Base-by-base conservation (phyloP, 2,888 invertebrate genomes). In the Neocrepidodera transversa region DNA sequence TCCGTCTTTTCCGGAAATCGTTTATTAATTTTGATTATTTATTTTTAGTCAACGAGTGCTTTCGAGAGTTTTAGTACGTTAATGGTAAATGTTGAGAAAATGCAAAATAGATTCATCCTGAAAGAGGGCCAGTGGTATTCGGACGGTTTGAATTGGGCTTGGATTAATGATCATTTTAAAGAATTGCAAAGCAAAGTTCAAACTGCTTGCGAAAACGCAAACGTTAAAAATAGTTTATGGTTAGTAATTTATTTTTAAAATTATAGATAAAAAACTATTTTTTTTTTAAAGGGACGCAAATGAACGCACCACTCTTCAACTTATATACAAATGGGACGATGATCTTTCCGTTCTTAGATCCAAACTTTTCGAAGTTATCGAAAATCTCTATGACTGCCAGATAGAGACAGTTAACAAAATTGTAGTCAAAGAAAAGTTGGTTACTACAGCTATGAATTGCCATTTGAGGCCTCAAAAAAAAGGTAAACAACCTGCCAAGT, bases 391-490 rank as follows among this genome's bases (percentile, higher is more conserved):
- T 55, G 55, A 63, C 18, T 49, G 32, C 32, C 13, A 62, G 7
- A 30, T 52, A 2, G 63, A 60, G 32, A 23, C 17, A 10, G 56
- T 42, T 6, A 48, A 42, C 17, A 60, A 56, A 32, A 60, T 60
- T 4, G 42, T 60, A 2, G 51, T 60, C 2, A 47, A 54, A 26
- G 36, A 57, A 32, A 13, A 42, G n/a, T 70, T 84, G 16, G 80
- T 86, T 16, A 72, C 80, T 51, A 66, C 75, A 47, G 85, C 85
- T 1, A 82, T 83, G 17, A 78, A 81, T 55, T 88, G 88, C 67
- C 87, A 87, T 74, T 76, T 87, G 43, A 73, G 85, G 58, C 74
- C 78, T 23, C 52, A 71, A 10, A 69, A 72, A 59, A 68, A 69
- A 58, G 51, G 64, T 13, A 68, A 65, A 51, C 69, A 64, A 36